These are phyloP conservation scores for Heterotilapia buettikoferi DNA, from an alignment of 2,113 vertebrate genomes.

Conservation along the genomic window DNA sequence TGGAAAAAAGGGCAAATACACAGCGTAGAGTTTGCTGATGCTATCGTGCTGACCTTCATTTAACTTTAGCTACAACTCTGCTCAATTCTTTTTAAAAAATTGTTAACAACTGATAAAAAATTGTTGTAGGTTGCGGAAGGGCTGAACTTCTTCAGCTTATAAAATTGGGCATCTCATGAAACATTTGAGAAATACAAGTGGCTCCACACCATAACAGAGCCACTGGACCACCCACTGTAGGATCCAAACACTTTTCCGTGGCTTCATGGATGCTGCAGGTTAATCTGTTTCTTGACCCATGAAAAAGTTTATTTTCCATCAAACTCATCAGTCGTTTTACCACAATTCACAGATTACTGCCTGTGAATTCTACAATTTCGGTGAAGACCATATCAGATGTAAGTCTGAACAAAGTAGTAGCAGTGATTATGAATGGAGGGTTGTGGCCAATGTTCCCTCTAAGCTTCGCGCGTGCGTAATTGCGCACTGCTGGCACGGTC, in stretches of 20 bases:
- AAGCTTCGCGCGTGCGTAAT: too few relatives aligned
- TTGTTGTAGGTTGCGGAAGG: neutral
- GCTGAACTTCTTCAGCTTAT: neutral
- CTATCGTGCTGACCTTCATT: neutral
- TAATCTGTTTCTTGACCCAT: neutral
- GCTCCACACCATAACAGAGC: neutral
- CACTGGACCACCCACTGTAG: neutral
- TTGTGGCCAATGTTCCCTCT: too few relatives aligned
- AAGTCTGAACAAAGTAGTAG: neutral
- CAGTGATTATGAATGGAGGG: neutral
- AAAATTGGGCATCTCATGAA: neutral
- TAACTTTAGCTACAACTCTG: neutral
- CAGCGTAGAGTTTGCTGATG: neutral
- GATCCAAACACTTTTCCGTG: neutral
- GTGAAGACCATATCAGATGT: neutral
- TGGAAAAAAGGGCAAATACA: neutral
- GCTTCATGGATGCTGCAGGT: neutral
- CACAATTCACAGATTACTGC: neutral
- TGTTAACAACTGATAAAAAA: neutral
- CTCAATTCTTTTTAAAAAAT: neutral
- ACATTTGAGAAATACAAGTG: neutral
- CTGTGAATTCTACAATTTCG: rapidly evolving
- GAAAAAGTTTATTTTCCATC: neutral
- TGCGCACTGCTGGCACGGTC: too few relatives aligned
- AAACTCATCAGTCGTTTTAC: neutral